Base-by-base conservation (phyloP, 1,140 invertebrate species). In the Cydia pomonella region DNA sequence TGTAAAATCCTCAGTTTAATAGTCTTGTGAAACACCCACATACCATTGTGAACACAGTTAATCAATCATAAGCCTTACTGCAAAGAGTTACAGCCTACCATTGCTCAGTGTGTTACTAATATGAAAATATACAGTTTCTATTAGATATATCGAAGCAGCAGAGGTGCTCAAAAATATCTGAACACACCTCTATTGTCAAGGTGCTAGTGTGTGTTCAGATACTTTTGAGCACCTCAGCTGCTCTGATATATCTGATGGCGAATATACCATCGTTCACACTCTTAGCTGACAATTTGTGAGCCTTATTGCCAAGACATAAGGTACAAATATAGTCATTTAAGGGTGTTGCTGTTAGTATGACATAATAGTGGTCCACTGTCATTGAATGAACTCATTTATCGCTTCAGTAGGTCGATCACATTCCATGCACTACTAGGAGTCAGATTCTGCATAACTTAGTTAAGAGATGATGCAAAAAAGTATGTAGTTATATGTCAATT, bases 301-400 rank as follows among this genome's bases (percentile, higher is more conserved):
- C 47, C 47, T 18, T 50, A 18, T 50, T n/a, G 16, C 47, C 6
- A 18, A 1, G n/a, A 18, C n/a, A 18, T 50, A 50, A 50, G n/a
- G 47, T 50, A 5, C 18, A 50, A 6, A n/a, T n/a, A n/a, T n/a
- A n/a, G n/a, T n/a, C 3, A 47, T 50, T 18, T 6, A 6, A 50
- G 10, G 18, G 47, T 50, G 13, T 50, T 44, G 41, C 41, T 50
- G 5, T 50, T 50, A 7, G 53, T 59, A 59, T 59, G 53, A 59
- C 64, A 69, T 69, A 69, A 66, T 66, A 29, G 16, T 29, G 25
- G 10, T 69, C 33, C 64, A 69, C 29, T 69, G 64, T 41, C 18
- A 69, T 69, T 66, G 63, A 66, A 66, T 66, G 63, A 66, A 5
- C 63, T 33, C 64, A 69, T 38, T 69, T 69, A 33, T n/a, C 6